These are phyloP conservation scores for Silvanus unidentatus DNA, from an alignment of 2,888 invertebrate species.

Conservation along the genomic window DNA sequence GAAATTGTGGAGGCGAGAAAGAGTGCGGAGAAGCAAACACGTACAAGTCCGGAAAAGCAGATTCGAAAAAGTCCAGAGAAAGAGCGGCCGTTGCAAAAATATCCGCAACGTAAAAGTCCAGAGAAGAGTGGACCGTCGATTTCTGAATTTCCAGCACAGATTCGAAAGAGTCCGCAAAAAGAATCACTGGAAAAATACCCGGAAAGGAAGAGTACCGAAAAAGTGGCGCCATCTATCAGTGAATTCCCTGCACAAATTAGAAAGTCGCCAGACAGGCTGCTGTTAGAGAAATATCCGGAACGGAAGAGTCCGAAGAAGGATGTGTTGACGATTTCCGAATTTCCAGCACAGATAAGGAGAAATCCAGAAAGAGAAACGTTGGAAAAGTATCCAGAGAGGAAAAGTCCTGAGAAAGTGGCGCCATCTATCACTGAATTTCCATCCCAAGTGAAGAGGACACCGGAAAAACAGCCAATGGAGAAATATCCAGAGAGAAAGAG, in stretches of 20 bases:
- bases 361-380: constrained; percentile 21
- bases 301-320: constrained; percentile 12
- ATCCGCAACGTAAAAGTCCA: constrained; percentile 20
- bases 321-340: constrained; percentile 16
- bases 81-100: constrained; percentile 16
- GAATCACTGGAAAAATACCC: constrained; percentile 19
- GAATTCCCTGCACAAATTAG: constrained; percentile 23
- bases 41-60: constrained; percentile 15
- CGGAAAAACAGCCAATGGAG: constrained; percentile 12
- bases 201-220: constrained; percentile 16
- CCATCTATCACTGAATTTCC: constrained; percentile 21
- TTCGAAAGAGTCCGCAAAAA: constrained; percentile 21
- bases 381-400: constrained; percentile 15
- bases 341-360: constrained; percentile 23
- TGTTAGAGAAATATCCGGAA: constrained; percentile 18
- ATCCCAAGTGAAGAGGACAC: constrained; percentile 27
- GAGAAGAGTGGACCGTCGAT: constrained; percentile 12
- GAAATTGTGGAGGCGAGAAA: constrained; percentile 13
- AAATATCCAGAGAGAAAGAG: constrained; percentile 12
- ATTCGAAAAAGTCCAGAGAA: constrained; percentile 6
- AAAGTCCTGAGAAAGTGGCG: constrained; percentile 11
- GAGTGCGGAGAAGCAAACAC: constrained; percentile 20
- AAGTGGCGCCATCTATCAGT: constrained; percentile 13
- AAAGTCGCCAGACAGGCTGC: constrained; percentile 19
- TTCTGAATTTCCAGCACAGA: constrained; percentile 29